These are phyloP conservation scores for Coenonympha arcania DNA, from an alignment of 2,888 invertebrate species.

Conservation along the genomic window DNA sequence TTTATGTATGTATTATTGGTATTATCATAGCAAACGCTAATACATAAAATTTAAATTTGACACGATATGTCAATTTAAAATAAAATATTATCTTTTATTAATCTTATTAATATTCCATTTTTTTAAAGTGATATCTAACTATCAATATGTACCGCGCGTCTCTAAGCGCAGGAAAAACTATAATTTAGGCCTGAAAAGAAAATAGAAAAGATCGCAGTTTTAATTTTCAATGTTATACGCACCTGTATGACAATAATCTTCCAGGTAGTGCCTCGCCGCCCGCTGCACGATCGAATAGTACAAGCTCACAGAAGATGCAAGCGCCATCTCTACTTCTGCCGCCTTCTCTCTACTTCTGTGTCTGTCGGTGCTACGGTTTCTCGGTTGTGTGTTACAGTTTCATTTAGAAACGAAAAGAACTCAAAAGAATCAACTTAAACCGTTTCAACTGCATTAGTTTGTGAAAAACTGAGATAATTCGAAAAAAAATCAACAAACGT, in stretches of 20 bases:
- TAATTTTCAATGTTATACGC: constrained; percentile 34
- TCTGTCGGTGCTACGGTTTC: constrained; percentile 46
- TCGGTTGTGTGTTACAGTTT: constrained; percentile 48
- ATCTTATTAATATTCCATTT: too few species aligned
- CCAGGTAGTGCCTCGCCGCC: constrained; percentile 78
- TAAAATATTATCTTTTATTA: too few species aligned
- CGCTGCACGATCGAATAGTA: constrained; percentile 81
- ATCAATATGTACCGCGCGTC: too few species aligned
- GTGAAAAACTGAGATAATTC: constrained; percentile 33
- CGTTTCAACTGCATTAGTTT: constrained; percentile 51
- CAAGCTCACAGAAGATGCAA: constrained; percentile 79
- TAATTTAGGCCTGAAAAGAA: not conserved
- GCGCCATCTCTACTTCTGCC: constrained; percentile 63
- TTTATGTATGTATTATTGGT: too few species aligned
- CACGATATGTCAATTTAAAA: too few species aligned
- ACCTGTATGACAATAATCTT: constrained; percentile 80
- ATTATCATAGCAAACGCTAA: too few species aligned
- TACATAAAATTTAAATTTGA: too few species aligned
- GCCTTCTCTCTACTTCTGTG: constrained; percentile 42
- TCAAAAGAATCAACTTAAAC: constrained; percentile 53
- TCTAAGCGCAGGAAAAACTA: not conserved
- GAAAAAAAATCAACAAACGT: constrained; percentile 28
- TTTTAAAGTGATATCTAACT: too few species aligned
- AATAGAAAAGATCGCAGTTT: constrained; percentile 16
- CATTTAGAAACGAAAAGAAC: constrained; percentile 48